phyloP scores from a whole-genome alignment of 2,888 invertebrate species.

The Oscheius sp. region DNA sequence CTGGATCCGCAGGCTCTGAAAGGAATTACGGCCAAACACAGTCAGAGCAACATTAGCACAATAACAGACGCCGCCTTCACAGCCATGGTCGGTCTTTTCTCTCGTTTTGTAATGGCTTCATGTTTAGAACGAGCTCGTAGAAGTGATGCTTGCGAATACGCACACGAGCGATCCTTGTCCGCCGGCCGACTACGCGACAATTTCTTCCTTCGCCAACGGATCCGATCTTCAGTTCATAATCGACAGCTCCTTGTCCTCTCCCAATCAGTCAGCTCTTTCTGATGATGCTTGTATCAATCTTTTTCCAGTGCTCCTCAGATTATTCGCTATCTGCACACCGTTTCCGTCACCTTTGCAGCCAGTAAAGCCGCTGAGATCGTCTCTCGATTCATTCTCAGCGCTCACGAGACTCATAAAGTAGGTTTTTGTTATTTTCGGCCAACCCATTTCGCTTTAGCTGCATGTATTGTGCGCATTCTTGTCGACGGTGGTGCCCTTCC shows the following conservation, averaged over 20 bases:
- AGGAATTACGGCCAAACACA: constrained; percentile 13
- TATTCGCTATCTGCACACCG: constrained; percentile 54
- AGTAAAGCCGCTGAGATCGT: constrained; percentile 58
- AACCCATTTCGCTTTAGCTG: constrained; percentile 15
- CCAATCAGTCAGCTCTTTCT: constrained; percentile 1
- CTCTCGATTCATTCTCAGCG: constrained; percentile 39
- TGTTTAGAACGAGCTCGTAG: constrained; percentile 25
- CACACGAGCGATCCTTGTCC: constrained; percentile 9
- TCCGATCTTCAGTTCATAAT: constrained; percentile 48
- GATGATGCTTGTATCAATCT: neutral
- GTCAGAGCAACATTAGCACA: neutral
- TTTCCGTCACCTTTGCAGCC: constrained; percentile 45
- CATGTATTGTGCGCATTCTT: constrained; percentile 32
- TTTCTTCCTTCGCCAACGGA: constrained; percentile 42
- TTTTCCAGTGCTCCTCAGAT: constrained; percentile 38
- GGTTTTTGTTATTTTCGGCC: neutral
- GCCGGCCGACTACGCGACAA: constrained; percentile 37
- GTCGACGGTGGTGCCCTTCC: constrained; percentile 32
- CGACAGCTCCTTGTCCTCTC: constrained; percentile 27
- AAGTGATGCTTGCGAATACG: neutral
- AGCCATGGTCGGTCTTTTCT: constrained; percentile 16
- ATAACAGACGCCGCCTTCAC: constrained; percentile 22
- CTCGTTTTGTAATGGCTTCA: constrained; percentile 1
- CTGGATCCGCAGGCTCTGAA: constrained; percentile 26
- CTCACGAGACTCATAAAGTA: constrained; percentile 13